phyloP scores from a whole-genome alignment of 1,140 invertebrate species.

The Camponotus pennsylvanicus region DNA sequence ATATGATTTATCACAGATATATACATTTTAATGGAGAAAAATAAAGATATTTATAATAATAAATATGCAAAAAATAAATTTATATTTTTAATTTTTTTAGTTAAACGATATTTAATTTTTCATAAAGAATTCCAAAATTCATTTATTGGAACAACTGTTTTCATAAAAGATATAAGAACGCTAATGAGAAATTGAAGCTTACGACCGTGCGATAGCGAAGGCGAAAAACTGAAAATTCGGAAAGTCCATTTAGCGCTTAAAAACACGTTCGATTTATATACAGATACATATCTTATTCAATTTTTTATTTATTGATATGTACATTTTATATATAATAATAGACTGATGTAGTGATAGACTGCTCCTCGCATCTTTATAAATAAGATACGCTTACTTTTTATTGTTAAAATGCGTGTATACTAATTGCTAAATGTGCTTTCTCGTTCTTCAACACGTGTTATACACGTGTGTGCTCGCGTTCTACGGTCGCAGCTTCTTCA shows the following conservation, averaged over 20 bases:
- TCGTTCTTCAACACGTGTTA: background rate
- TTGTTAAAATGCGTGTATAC: background rate
- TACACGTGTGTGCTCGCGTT: background rate
- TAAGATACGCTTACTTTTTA: background rate
- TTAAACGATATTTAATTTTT: too few relatives aligned
- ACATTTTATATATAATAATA: background rate
- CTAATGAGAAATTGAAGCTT: slow-evolving; percentile 10
- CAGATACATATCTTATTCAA: background rate
- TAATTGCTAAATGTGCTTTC: background rate
- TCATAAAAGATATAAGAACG: background rate
- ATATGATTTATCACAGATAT: background rate
- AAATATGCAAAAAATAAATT: too few relatives aligned
- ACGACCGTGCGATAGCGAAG: slow-evolving; percentile 1
- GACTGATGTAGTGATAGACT: too few relatives aligned
- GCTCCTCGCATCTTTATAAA: background rate
- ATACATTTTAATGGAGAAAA: too few relatives aligned
- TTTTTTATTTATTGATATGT: background rate
- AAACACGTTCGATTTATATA: background rate
- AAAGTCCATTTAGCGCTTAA: background rate
- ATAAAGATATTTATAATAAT: background rate
- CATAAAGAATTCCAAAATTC: background rate
- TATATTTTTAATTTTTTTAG: too few relatives aligned
- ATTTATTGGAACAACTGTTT: background rate
- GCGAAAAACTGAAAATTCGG: background rate
- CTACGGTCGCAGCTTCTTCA: slow-evolving; percentile 6